Conservation (phyloP, 1,140 invertebrate species). For the Bombus confusus region DNA sequence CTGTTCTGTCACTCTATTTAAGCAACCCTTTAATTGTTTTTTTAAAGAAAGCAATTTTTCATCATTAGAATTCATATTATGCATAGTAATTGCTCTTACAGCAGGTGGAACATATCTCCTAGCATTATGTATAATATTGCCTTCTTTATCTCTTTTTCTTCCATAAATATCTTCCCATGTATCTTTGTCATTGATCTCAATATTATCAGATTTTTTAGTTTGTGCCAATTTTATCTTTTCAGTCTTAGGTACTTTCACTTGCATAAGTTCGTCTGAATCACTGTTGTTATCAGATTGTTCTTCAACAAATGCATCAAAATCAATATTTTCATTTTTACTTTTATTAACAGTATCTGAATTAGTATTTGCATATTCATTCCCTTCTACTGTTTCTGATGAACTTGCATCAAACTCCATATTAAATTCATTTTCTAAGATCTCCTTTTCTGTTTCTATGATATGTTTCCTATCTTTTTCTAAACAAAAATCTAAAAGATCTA, state of each 20-base stretch:
- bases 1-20: slow-evolving; percentile 94
- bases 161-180: slow-evolving; percentile 98
- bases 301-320: slow-evolving; percentile 16
- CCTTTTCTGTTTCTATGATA: slow-evolving; percentile 85
- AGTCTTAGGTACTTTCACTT: slow-evolving; percentile 48
- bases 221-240: slow-evolving; percentile 64
- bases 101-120: slow-evolving; percentile 93
- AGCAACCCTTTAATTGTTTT: slow-evolving; percentile 92
- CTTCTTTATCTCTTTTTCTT: slow-evolving; percentile 89
- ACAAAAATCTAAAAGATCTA: slow-evolving; percentile 91
- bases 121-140: slow-evolving; percentile 86
- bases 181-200: slow-evolving; percentile 65
- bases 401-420: slow-evolving; percentile 88
- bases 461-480: slow-evolving; percentile 87
- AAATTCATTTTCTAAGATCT: slow-evolving; percentile 84
- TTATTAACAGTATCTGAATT: background rate
- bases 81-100: slow-evolving; percentile 81
- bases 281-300: slow-evolving; percentile 47
- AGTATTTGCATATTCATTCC: slow-evolving; percentile 81
- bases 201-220: slow-evolving; percentile 54
- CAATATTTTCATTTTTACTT: slow-evolving; percentile 43
- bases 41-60: slow-evolving; percentile 86
- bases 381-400: slow-evolving; percentile 54
- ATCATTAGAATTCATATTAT: slow-evolving; percentile 78
- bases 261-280: slow-evolving; percentile 9